Base-by-base conservation (phyloP, 2,797 vertebrate species). In the Coilia nasus region DNA sequence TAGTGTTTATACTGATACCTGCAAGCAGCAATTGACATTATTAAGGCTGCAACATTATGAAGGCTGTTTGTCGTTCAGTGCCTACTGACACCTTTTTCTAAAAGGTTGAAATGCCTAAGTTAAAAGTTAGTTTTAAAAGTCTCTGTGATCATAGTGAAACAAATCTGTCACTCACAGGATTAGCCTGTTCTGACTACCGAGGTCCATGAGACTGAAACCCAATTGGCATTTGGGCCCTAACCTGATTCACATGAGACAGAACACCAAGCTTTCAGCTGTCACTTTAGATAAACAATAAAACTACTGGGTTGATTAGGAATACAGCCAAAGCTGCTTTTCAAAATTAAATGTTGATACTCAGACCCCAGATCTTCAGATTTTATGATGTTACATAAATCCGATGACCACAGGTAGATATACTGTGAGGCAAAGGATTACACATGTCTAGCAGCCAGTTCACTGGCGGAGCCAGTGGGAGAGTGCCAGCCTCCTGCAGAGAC, bases 1-100 rank as follows among this genome's bases (percentile, higher is more conserved):
- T 50, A 60, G 64, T 81, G 67, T 67, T 78, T 31, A 86, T 85
- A 46, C 21, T 83, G 81, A 83, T 85, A 82, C 59, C 82, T 86
- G 44, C 83, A 81, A 82, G 67, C 57, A 44, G 71, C 35, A 12
- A 41, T 75, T 62, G 54, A 81, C 83, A 71, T 86, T 86, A 83
- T 87, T 86, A 83, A 81, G 67, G 57, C 71, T 78, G 71, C 31
- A 78, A 44, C 71, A 21, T 78, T 78, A 78, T 78, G 44, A 78
- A 21, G 71, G 71, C 35, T 19, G 19, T 78, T 78, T 44, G 71
- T 78, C 41, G 19, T 41, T 21, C 31, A 78, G 35, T 7, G 17
- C 31, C 31, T 35, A 78, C 35, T 78, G 31, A 44, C 71, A 78
- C 15, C 17, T 44, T 59, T 59, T 78, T 78, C 19, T 9, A 0